Conservation (phyloP, 92 coral and sea anemone genomes). For the Porites rus region DNA sequence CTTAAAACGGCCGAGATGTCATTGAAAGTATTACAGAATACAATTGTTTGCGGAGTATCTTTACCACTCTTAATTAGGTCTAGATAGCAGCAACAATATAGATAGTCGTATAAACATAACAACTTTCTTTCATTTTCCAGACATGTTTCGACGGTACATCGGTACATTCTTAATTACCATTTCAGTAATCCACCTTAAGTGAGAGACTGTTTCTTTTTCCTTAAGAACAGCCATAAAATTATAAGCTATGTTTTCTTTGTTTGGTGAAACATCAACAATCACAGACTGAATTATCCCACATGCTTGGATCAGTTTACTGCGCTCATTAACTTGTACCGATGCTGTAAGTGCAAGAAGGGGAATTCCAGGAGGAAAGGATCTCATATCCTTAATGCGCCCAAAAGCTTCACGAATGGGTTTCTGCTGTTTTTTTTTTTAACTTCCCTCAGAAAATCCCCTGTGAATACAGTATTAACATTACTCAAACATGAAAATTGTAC, state of each 20-base stretch:
- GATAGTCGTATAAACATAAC: too few relatives aligned
- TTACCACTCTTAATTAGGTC: conserved; percentile 21
- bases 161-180: too few relatives aligned
- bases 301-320: conserved; percentile 42
- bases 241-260: conserved; percentile 54
- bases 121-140: too few relatives aligned
- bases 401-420: conserved; percentile 59
- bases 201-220: not conserved
- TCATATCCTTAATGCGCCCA: conserved; percentile 54
- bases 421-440: conserved; percentile 11
- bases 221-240: not conserved
- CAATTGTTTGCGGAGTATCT: conserved; percentile 36
- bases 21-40: conserved; percentile 42
- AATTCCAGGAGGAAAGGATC: conserved; percentile 36
- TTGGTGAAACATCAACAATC: conserved; percentile 49
- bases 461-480: not conserved
- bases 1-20: conserved; percentile 55
- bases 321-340: conserved; percentile 38
- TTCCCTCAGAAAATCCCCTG: conserved; percentile 21
- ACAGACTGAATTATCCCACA: conserved; percentile 44
- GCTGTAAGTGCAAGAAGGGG: conserved; percentile 63
- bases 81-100: too few relatives aligned
- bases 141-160: too few relatives aligned
- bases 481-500: too few relatives aligned
- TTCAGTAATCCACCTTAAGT: too few relatives aligned